phyloP scores from a whole-genome alignment of 2,797 vertebrate genomes.

The Tenualosa thibaudeaui region DNA sequence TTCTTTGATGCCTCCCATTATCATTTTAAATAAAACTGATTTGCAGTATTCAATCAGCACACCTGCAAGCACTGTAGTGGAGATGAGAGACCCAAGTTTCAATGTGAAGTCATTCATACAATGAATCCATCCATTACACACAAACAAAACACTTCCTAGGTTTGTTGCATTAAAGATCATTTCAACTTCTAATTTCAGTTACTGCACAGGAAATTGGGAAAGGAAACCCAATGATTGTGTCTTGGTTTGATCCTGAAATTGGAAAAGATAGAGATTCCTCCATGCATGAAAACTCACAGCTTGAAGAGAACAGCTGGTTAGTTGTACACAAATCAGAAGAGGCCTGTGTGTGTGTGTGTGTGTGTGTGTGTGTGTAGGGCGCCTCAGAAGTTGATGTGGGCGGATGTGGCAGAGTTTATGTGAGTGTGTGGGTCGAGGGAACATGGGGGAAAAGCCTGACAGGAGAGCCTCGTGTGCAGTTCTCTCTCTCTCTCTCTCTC shows the following conservation, averaged over 20 bases:
- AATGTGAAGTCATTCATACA: neutral
- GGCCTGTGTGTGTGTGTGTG: neutral
- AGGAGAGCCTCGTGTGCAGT: neutral
- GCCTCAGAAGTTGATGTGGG: constrained; percentile 13
- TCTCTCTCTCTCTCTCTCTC: neutral
- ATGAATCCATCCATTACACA: neutral
- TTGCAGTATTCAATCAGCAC: neutral
- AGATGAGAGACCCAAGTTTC: neutral
- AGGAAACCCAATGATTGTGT: neutral
- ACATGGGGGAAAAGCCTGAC: constrained; percentile 1
- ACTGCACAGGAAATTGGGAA: neutral
- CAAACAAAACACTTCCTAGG: neutral
- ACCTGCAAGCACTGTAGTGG: neutral
- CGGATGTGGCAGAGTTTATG: neutral
- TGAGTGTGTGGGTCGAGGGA: neutral
- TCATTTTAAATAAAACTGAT: neutral
- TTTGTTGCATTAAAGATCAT: neutral
- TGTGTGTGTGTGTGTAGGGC: neutral
- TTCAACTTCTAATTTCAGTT: neutral
- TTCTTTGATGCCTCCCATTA: neutral
- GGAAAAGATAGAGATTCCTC: neutral
- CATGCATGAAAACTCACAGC: neutral
- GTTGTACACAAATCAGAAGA: constrained; percentile 3
- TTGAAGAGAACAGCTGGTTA: neutral
- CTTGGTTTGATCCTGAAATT: neutral